Percentiles rank a stretch among this genome's conserved stretches.
Conservation (phyloP, 2,797 vertebrate species). For the Spinus pinus region DNA sequence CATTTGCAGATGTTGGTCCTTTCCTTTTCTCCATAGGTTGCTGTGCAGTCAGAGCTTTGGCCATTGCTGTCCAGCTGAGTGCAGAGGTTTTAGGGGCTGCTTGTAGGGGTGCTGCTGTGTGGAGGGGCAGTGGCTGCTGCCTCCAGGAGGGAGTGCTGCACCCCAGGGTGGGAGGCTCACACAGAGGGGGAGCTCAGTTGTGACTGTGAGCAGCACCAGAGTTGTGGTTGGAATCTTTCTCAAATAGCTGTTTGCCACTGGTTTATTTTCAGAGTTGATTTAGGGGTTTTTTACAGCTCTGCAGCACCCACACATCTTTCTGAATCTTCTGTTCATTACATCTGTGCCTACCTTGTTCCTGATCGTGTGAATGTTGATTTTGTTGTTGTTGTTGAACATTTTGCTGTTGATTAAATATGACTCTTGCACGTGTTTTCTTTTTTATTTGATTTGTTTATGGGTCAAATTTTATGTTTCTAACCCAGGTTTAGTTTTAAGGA, state of each 20-base stretch:
- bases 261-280: not conserved
- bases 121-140: not conserved
- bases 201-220: not conserved
- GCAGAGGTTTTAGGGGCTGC: accelerated
- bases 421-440: not conserved
- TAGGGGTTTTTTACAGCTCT: not conserved
- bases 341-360: not conserved
- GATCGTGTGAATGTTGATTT: not conserved
- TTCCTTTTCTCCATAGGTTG: not conserved
- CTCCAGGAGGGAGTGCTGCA: not conserved
- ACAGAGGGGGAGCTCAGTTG: accelerated
- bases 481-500: not conserved
- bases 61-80: not conserved
- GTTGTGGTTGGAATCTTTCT: not conserved
- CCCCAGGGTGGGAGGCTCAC: too few species aligned
- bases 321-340: not conserved
- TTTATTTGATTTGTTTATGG: not conserved
- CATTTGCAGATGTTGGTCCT: not conserved
- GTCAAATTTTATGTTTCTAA: not conserved
- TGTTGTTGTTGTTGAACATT: not conserved
- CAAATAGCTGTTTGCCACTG: not conserved
- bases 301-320: not conserved
- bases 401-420: not conserved
- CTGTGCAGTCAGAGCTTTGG: not conserved
- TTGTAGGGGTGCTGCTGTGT: not conserved